Conservation (phyloP, 2,888 invertebrate genomes). For the Yponomeuta evonymella region DNA sequence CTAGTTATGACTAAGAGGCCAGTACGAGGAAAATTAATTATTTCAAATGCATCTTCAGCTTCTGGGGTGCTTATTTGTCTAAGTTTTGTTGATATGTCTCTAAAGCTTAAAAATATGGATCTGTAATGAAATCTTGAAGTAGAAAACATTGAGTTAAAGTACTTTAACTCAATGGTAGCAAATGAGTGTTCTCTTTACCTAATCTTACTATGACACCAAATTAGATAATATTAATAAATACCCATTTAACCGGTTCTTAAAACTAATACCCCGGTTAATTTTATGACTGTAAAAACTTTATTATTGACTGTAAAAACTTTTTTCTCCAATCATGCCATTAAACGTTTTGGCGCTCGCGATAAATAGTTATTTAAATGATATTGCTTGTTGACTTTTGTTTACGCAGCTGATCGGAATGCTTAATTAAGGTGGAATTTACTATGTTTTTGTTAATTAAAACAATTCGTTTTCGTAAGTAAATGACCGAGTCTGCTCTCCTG, state of each 20-base stretch:
- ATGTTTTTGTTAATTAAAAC: not conserved
- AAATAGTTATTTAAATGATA: not conserved
- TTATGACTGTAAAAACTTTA: not conserved
- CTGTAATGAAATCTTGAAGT: too few relatives aligned
- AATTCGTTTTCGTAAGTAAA: not conserved
- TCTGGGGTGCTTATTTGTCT: too few relatives aligned
- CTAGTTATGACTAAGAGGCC: not conserved
- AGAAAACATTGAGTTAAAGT: not conserved
- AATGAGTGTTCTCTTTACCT: not conserved
- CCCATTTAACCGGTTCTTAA: not conserved
- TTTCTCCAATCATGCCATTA: not conserved
- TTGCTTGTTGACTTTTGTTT: not conserved
- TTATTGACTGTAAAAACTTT: not conserved
- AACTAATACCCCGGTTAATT: not conserved
- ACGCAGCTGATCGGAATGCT: not conserved
- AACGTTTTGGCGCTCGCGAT: not conserved
- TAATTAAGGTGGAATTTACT: not conserved
- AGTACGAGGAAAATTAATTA: not conserved
- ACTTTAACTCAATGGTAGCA: too few relatives aligned
- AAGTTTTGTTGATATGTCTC: too few relatives aligned
- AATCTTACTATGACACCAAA: not conserved
- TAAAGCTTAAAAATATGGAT: too few relatives aligned
- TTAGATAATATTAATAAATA: not conserved
- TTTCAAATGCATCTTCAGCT: too few relatives aligned
- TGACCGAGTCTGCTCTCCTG: not conserved